Evolutionary conservation across 2,888 invertebrate genomes (phyloP).

Genomic region (Tholera decimalis): DNA sequence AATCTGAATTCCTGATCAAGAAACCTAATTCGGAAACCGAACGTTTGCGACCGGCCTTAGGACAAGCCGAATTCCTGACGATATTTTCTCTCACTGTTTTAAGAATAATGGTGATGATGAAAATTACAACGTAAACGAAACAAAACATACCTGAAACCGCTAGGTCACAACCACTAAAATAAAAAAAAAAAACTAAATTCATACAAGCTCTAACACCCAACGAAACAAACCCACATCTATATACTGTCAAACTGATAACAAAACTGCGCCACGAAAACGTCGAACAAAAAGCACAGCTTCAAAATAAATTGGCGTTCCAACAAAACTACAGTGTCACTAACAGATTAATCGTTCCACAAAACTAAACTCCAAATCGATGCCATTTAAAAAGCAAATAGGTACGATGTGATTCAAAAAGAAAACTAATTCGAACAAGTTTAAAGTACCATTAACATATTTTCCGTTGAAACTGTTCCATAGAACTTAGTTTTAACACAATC

Average conservation of each 20-base stretch:
- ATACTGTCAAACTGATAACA: conserved; percentile 29
- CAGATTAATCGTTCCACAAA: conserved; percentile 35
- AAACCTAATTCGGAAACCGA: too few relatives aligned
- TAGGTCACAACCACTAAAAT: too few relatives aligned
- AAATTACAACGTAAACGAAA: too few relatives aligned
- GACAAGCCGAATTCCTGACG: too few relatives aligned
- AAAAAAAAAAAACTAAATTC: not conserved
- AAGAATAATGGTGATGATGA: too few relatives aligned
- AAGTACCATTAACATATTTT: conserved; percentile 73
- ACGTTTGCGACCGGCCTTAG: too few relatives aligned
- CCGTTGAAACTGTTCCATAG: conserved; percentile 63
- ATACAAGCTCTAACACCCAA: not conserved
- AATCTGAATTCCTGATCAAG: too few relatives aligned
- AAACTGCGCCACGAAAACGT: conserved; percentile 5
- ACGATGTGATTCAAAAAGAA: conserved; percentile 65
- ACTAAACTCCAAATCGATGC: conserved; percentile 52
- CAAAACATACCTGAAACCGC: too few relatives aligned
- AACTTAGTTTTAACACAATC: conserved; percentile 69
- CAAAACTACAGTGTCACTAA: conserved; percentile 19
- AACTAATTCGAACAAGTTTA: conserved; percentile 71
- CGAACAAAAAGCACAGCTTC: conserved; percentile 18
- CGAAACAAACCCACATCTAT: conserved; percentile 10
- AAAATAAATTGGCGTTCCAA: conserved; percentile 21
- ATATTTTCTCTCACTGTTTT: too few relatives aligned
- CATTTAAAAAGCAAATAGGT: conserved; percentile 58